phyloP scores from a whole-genome alignment of 2,113 vertebrate species.

The Emydura subglobosa region DNA sequence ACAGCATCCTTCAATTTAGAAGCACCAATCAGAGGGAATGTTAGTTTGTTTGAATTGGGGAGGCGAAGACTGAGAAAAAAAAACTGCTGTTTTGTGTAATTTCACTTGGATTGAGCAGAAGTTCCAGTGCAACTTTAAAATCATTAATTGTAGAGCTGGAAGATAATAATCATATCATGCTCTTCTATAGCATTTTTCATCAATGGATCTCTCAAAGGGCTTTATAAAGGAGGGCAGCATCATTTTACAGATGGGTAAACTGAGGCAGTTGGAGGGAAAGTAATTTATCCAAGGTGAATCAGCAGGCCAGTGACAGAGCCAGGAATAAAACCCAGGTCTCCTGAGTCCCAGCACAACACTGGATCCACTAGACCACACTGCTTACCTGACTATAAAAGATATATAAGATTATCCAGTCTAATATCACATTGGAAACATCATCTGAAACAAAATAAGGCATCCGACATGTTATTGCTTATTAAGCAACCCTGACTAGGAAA shows the following conservation, averaged over 20 bases:
- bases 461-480: not conserved
- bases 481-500: not conserved
- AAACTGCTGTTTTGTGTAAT: conserved; percentile 23
- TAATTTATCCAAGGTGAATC: no score
- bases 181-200: no score
- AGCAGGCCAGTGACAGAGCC: no score
- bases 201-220: no score
- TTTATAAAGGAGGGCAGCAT: no score
- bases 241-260: no score
- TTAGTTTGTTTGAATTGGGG: conserved; percentile 56
- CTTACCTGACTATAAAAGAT: not conserved
- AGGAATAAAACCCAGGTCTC: no score
- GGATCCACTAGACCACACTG: no score
- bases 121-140: not conserved
- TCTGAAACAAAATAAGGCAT: not conserved
- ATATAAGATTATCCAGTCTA: not conserved
- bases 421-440: not conserved
- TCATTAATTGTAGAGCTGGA: not conserved
- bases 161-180: no score
- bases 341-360: no score
- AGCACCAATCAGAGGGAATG: conserved; percentile 12
- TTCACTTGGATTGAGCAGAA: not conserved
- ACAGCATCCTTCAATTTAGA: not conserved
- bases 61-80: conserved; percentile 61
- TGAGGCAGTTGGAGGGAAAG: no score